Evolutionary conservation across 2,113 vertebrate genomes (phyloP).

Genomic region (Otocyon megalotis): DNA sequence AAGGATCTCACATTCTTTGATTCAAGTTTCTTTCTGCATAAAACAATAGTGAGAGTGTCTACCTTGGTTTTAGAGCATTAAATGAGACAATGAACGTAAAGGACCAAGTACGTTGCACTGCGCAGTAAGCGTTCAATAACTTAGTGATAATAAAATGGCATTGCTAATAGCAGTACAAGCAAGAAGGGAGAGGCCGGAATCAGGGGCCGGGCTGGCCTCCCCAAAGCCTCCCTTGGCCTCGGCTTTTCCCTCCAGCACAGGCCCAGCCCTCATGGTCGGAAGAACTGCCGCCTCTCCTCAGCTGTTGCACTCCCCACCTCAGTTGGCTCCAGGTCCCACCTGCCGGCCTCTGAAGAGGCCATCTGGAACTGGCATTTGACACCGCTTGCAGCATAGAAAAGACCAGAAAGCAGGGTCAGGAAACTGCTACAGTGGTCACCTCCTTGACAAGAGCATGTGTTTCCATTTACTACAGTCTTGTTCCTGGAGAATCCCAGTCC

Average conservation of each 20-base stretch:
- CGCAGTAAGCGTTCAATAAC: not conserved
- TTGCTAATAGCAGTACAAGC: not conserved
- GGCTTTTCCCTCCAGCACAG: not conserved
- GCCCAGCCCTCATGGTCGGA: accelerated
- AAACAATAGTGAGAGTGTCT: not conserved
- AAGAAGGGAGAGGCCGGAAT: not conserved
- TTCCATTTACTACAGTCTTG: constrained; percentile 62
- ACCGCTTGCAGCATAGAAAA: not conserved
- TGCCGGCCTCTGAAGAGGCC: not conserved
- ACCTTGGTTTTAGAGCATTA: not conserved
- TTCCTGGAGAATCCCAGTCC: not conserved
- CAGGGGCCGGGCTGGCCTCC: not conserved
- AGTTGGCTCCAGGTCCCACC: not conserved
- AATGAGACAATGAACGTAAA: not conserved
- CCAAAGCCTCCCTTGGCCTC: accelerated
- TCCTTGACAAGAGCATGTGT: constrained; percentile 64
- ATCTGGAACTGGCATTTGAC: constrained; percentile 44
- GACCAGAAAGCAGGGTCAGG: not conserved
- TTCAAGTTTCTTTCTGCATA: not conserved
- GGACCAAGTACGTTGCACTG: not conserved
- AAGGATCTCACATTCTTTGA: not conserved
- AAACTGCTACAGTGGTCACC: not conserved
- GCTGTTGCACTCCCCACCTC: not conserved
- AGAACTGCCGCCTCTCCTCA: no score
- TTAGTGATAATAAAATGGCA: not conserved